Base-by-base conservation (phyloP, 2,113 vertebrate genomes). In the Colossoma macropomum region DNA sequence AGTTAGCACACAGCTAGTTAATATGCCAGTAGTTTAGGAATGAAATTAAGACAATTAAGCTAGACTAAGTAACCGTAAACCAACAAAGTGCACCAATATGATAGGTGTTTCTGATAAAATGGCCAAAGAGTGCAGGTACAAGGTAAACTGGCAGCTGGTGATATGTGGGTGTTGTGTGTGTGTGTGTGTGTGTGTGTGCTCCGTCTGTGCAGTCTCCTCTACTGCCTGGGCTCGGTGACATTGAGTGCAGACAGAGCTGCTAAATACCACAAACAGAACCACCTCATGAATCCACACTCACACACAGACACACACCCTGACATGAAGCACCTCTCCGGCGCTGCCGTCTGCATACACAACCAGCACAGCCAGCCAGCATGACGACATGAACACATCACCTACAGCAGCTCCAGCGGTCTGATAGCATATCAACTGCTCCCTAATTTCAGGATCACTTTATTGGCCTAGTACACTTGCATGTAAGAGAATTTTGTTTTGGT, bases 201-300 rank as follows among this genome's bases (percentile, higher is more conserved):
- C 60, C 56, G 63, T n/a, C 60, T 41, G 41, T 69, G 45, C 60
- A 69, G 34, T 81, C 28, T 78, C 78, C 71, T 66, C 7, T 82
- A 28, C 41, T 54, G 65, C 16, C 75, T 65, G 32, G 79, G 48
- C 76, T 76, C 32, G 38, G 65, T 84, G 79, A 79, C 85, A 87
- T 77, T 69, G 78, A 69, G 60, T 81, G 45, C 79, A 74, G 80
- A 62, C 63, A 38, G 54, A 79, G 70, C 77, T 82, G 71, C 25
- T 82, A 83, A 79, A 83, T 75, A 82, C 65, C 80, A 79, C 75
- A 72, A 66, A 52, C 65, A 45, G 85, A 50, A 45, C 65, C 1
- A 8, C 32, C 85, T 86, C 66, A 83, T 80, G 76, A 75, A 86
- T 83, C 41, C 38, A 52, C 27, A 32, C 50, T 17, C 72, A 74